Base-by-base conservation (phyloP, 1,140 invertebrate genomes). In the Drosophila murphyi region DNA sequence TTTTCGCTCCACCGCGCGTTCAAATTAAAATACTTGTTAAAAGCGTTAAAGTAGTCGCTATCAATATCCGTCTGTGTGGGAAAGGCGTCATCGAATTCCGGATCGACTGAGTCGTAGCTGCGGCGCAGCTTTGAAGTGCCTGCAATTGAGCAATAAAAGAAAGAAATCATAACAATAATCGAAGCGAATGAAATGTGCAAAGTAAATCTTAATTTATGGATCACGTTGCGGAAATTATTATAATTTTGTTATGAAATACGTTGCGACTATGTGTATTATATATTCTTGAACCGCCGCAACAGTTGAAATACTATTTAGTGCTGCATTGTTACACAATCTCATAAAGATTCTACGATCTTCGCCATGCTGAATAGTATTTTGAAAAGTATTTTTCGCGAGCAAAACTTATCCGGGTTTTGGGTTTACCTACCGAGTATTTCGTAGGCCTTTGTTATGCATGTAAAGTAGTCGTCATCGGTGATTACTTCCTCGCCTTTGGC, bases 401-500 rank as follows among this genome's bases (percentile, higher is more conserved):
- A 20, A 41, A 60, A 50, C 64, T 35, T 1, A 41, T 43, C 39
- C 10, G 3, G 10, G 3, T 43, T 43, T 43, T 43, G 39, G 8
- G 57, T 35, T 34, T 57, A 87, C 76, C n/a, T 67, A 92, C 91
- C 91, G 61, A 92, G 80, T 62, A 90, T 92, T 93, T 99, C 98
- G 95, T 97, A 98, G 10, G 98, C 98, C 94, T 98, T 98, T n/a
- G 98, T 99, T 85, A 99, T 99, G 92, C 98, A 99, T 0, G 98
- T 98, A 92, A 99, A 99, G 93, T 99, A 99, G 93, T 99, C 98
- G 89, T 98, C 96, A 78, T 98, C 97, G 2, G 95, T 94, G 71
- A 95, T 94, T 7, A 98, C 95, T 80, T 97, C 95, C 92, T 98
- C 97, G 47, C 97, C 96, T 93, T 95, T 94, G 57, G 96, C 96